Conservation (phyloP, 2,888 invertebrate genomes). For the Neria commutata region DNA sequence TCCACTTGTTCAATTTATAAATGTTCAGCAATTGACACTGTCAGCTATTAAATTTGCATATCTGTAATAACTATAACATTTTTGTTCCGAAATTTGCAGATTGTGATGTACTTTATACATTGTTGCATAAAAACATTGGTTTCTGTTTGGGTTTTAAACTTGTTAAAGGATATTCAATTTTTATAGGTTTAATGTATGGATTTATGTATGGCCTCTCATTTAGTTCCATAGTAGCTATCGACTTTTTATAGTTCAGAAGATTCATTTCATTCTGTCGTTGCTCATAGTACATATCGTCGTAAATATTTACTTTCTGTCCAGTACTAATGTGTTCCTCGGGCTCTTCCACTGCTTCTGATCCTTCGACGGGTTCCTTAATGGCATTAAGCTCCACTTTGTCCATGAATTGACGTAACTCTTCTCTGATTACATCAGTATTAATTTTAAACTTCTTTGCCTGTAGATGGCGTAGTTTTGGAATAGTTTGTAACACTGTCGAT, state of each 20-base stretch:
- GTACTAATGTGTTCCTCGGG: background rate
- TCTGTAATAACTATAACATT: background rate
- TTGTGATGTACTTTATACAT: constrained; percentile 1
- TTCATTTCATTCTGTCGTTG: constrained; percentile 35
- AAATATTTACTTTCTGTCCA: constrained; percentile 22
- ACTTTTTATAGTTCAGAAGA: constrained; percentile 40
- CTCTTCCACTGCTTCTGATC: background rate
- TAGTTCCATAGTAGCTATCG: constrained; percentile 31
- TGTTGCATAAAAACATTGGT: constrained; percentile 26
- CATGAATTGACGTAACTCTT: constrained; percentile 24
- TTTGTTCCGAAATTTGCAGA: background rate
- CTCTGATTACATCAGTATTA: constrained; percentile 24
- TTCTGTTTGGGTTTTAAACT: constrained; percentile 22
- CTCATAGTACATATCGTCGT: constrained; percentile 36
- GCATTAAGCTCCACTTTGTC: constrained; percentile 15
- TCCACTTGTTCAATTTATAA: too few species aligned
- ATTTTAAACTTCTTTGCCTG: constrained; percentile 30
- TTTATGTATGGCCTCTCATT: constrained; percentile 32
- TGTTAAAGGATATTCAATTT: too few species aligned
- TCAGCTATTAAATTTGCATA: too few species aligned
- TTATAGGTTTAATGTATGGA: constrained; percentile 27
- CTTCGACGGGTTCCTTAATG: background rate
- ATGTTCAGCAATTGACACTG: too few species aligned
- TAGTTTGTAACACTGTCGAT: constrained; percentile 26
- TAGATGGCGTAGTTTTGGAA: constrained; percentile 26